These are phyloP conservation scores for Tokudaia muenninki DNA, from an alignment of 2,797 vertebrate species.

Conservation along the genomic window DNA sequence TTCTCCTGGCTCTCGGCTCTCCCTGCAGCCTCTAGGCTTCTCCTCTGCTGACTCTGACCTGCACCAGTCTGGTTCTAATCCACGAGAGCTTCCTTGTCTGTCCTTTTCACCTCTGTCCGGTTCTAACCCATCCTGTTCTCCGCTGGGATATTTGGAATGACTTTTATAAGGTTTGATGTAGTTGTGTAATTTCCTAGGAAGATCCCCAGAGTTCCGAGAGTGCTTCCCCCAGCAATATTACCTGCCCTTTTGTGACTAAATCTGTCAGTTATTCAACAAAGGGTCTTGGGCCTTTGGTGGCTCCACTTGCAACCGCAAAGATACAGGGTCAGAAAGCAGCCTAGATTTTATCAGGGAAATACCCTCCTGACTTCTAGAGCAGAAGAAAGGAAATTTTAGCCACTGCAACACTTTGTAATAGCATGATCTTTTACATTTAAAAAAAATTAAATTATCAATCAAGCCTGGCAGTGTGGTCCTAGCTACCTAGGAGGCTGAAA, in stretches of 20 bases:
- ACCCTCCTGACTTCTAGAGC: background rate
- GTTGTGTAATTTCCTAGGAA: slow-evolving; percentile 65
- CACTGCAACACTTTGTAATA: background rate
- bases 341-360: background rate
- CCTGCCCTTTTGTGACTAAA: slow-evolving; percentile 59
- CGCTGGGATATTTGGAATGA: slow-evolving; percentile 13
- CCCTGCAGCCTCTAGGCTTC: background rate
- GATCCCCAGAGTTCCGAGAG: background rate
- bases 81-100: background rate
- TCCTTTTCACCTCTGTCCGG: background rate
- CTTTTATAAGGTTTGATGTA: slow-evolving; percentile 55
- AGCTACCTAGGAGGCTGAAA: background rate
- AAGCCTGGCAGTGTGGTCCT: background rate
- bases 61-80: background rate
- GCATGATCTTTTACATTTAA: background rate
- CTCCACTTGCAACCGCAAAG: background rate
- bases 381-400: background rate
- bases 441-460: background rate
- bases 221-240: background rate
- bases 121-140: slow-evolving; percentile 36
- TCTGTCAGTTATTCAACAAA: background rate
- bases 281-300: background rate
- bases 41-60: background rate
- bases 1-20: background rate
- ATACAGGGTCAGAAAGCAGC: background rate